Evolutionary conservation across 2,113 vertebrate genomes (phyloP), one percentile per base, ranked within the genome.

Genomic region (Lota lota): DNA sequence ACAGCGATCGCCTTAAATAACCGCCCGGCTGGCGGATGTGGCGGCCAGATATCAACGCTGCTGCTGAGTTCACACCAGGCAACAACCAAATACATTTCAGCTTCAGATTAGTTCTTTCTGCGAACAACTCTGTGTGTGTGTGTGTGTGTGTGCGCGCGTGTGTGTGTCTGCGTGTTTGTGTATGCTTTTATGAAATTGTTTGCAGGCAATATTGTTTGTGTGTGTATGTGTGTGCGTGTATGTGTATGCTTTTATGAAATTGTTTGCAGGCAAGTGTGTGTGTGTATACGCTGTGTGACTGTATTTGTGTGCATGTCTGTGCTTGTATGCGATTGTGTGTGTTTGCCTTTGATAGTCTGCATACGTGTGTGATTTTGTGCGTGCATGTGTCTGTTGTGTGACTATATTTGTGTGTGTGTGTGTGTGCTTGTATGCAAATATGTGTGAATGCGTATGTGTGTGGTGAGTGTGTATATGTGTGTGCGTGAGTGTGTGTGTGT

Each of bases 1-100:
- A 93, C 92, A 89, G 79, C 70, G 76, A 76, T 89, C 79, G 90
- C 92, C 86, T 92, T 89, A 92, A 92, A 91, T 92, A 92, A 90
- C 89, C 67, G 68, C 69, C 82, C 72, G 82, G 70, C 68, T 75
- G 68, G 85, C 79, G 70, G 85, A 88, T 92, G 88, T 83, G 87
- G 84, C 81, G 86, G 75, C 59, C 69, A 33, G 87, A 79, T 86
- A 85, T 82, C 71, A 85, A 89, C 80, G 56, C 18, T 68, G 72
- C 78, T 63, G 72, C 61, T 22, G 84, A 80, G 90, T 91, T 92
- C 89, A 91, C 69, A 67, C 79, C 77, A 87, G 91, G 89, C 82
- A 81, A 89, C 53, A 64, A 68, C 54, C 79, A 77, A 79, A 83
- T 87, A 77, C 71, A 72, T 77, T 76, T 67, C 68, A 68, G 72